Base-by-base conservation (phyloP, 1,140 invertebrate species). In the Cephus cinctus region DNA sequence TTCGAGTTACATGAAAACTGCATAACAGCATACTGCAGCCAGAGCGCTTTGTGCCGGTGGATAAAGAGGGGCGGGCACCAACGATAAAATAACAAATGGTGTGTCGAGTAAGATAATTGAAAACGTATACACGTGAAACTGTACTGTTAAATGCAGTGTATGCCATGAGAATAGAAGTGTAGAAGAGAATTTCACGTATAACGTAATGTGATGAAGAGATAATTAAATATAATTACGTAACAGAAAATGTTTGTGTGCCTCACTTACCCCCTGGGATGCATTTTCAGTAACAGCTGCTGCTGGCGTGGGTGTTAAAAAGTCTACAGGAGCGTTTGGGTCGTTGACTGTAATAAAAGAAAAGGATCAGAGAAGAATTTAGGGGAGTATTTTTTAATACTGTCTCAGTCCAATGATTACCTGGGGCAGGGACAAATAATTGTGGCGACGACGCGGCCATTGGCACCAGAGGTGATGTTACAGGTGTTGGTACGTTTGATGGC, bases 341-440 rank as follows among this genome's bases (percentile, higher is more conserved):
- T 75, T 75, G 40, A 82, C 78, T 79, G 41, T 36, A 59, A 56
- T 44, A 52, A 14, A 54, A 63, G 44, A 19, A 56, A 6, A 49
- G 45, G n/a, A 31, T 34, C 15, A 23, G 22, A 40, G 4, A 43
- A 36, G n/a, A n/a, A n/a, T n/a, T n/a, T n/a, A n/a, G n/a, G n/a
- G n/a, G n/a, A n/a, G n/a, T n/a, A n/a, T n/a, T n/a, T n/a, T n/a
- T n/a, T n/a, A n/a, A n/a, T n/a, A n/a, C n/a, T n/a, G n/a, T n/a
- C n/a, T n/a, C n/a, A n/a, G n/a, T n/a, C n/a, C n/a, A n/a, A n/a
- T n/a, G n/a, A n/a, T 62, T 59, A 79, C 78, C 75, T 51, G 79
- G 76, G 45, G 78, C 67, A 40, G 82, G 82, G 31, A 80, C 67
- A 58, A 82, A 81, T 41, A 80, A 65, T 56, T 81, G 75, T 18